Percentiles rank a stretch among this genome's conserved stretches.
Conservation (phyloP, 1,140 invertebrate genomes). For the Phthorimaea operculella region DNA sequence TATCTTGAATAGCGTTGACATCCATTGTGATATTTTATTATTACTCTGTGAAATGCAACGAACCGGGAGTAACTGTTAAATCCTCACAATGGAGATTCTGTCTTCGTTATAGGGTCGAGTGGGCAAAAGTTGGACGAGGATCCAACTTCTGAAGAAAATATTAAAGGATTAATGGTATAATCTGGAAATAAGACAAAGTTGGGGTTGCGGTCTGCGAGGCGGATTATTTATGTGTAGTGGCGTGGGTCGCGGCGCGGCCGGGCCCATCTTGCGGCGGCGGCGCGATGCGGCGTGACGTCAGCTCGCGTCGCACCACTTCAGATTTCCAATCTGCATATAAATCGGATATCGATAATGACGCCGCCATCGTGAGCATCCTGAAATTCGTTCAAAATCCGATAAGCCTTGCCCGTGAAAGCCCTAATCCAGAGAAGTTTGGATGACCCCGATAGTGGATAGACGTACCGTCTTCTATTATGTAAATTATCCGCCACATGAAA, state of each 20-base stretch:
- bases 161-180: slow-evolving; percentile 46
- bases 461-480: slow-evolving; percentile 60
- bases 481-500: slow-evolving; percentile 61
- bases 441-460: slow-evolving; percentile 59
- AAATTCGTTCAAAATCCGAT: slow-evolving; percentile 64
- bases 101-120: slow-evolving; percentile 49
- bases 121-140: slow-evolving; percentile 54
- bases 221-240: slow-evolving; percentile 29
- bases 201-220: slow-evolving; percentile 23
- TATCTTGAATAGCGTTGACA: slow-evolving; percentile 64
- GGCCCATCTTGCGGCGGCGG: slow-evolving; percentile 20
- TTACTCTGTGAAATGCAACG: slow-evolving; percentile 60
- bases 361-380: slow-evolving; percentile 54
- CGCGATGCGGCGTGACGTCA: slow-evolving; percentile 22
- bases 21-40: slow-evolving; percentile 66
- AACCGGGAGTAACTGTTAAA: slow-evolving; percentile 61
- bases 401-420: slow-evolving; percentile 56
- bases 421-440: slow-evolving; percentile 60
- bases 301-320: slow-evolving; percentile 34
- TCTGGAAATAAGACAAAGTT: slow-evolving; percentile 36
- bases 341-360: slow-evolving; percentile 65
- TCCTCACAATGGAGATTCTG: slow-evolving; percentile 56
- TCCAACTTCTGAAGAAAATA: slow-evolving; percentile 33
- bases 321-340: slow-evolving; percentile 65
- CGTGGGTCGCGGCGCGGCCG: slow-evolving; percentile 9